Conservation (phyloP, 1,140 invertebrate genomes). For the Papilio helenus region DNA sequence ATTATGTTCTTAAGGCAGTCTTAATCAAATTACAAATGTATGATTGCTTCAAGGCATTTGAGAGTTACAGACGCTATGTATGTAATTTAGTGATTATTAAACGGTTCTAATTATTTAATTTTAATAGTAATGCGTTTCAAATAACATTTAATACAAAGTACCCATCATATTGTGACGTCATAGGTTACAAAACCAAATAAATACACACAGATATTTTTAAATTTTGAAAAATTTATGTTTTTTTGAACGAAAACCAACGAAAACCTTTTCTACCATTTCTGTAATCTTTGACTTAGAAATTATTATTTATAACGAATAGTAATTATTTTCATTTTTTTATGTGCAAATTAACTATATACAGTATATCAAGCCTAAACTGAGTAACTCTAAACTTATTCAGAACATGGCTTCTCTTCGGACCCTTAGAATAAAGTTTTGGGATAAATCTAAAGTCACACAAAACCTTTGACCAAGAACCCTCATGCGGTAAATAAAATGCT, state of each 20-base stretch:
- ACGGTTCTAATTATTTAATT: neutral
- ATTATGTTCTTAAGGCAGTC: neutral
- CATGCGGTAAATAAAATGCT: neutral
- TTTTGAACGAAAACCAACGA: too few species aligned
- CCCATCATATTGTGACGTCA: too few species aligned
- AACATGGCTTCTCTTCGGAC: conserved; percentile 22
- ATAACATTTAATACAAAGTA: too few species aligned
- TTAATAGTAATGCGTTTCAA: too few species aligned
- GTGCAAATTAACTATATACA: neutral
- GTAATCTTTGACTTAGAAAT: too few species aligned
- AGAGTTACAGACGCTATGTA: neutral
- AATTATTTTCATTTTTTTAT: neutral
- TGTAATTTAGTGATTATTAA: neutral
- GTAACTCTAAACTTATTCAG: neutral
- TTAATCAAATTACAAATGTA: neutral
- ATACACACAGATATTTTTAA: too few species aligned
- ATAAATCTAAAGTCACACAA: conserved; percentile 25
- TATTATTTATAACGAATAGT: too few species aligned
- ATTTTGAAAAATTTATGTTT: too few species aligned
- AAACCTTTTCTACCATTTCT: too few species aligned
- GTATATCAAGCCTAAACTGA: neutral
- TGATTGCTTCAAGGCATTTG: neutral
- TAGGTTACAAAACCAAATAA: too few species aligned
- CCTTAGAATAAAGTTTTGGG: conserved; percentile 4
- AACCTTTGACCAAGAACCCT: neutral